A percentile compares a stretch with the other conserved stretches of the same genome.
These are phyloP conservation scores for Pipa parva DNA, from an alignment of 2,113 vertebrate species.

Conservation along the genomic window DNA sequence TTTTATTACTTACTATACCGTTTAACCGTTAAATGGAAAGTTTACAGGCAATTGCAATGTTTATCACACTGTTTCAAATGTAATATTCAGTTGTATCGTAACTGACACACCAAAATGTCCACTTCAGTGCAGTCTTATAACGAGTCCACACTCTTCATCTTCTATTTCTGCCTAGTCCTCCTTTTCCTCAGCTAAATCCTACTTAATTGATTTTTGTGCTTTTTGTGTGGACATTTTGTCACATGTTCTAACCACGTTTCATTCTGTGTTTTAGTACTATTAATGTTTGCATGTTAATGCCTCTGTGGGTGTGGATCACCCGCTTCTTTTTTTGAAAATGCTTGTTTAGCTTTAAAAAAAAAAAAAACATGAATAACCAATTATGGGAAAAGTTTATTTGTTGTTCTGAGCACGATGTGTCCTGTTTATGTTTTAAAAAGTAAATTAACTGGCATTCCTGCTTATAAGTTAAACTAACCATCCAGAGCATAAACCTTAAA, in stretches of 20 bases:
- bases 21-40: too few relatives aligned
- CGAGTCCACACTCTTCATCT: too few relatives aligned
- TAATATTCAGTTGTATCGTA: too few relatives aligned
- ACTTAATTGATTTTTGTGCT: not conserved
- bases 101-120: too few relatives aligned
- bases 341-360: conserved; percentile 26
- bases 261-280: conserved; percentile 2
- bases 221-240: not conserved
- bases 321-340: not conserved
- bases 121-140: too few relatives aligned
- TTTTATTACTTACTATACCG: too few relatives aligned
- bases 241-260: conserved; percentile 19
- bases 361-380: conserved; percentile 9
- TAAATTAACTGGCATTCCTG: conserved; percentile 90
- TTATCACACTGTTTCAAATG: too few relatives aligned
- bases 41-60: too few relatives aligned
- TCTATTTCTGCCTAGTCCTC: too few relatives aligned
- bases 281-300: conserved; percentile 19
- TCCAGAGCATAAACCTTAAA: conserved; percentile 67
- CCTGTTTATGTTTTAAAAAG: conserved; percentile 67
- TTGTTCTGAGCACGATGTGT: conserved; percentile 82
- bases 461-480: conserved; percentile 97
- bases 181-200: too few relatives aligned
- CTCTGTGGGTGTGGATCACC: not conserved
- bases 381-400: conserved; percentile 27